Conservation (phyloP, 2,113 vertebrate genomes). For the Gallinago media region DNA sequence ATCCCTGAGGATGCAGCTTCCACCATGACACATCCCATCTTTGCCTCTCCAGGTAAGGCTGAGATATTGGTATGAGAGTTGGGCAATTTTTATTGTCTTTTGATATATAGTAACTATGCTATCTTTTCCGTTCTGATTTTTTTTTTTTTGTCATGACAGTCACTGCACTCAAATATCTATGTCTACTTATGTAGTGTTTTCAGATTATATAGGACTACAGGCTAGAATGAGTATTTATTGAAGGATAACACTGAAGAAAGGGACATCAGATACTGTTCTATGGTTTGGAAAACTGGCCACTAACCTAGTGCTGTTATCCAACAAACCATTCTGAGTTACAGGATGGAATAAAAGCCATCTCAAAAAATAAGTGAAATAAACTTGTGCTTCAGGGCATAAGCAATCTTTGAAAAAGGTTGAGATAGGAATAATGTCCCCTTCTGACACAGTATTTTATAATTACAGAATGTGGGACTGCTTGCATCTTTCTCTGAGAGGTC, state of each 20-base stretch:
- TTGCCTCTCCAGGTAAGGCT: not conserved
- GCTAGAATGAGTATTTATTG: not conserved
- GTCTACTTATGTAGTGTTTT: not conserved
- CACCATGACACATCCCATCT: not conserved
- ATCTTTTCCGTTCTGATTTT: not conserved
- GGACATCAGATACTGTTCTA: not conserved
- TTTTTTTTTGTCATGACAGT: not conserved
- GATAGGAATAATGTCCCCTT: not conserved
- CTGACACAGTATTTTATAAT: not conserved
- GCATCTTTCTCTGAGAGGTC: not conserved
- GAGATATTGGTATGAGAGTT: not conserved
- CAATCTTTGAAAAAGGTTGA: not conserved
- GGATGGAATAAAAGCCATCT: not conserved
- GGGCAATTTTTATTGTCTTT: not conserved
- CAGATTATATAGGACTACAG: not conserved
- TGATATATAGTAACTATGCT: not conserved
- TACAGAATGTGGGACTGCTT: not conserved
- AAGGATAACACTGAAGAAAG: not conserved
- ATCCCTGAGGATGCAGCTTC: not conserved
- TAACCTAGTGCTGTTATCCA: not conserved
- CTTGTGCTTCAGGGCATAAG: not conserved
- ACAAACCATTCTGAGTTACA: not conserved
- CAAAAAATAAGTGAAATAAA: conserved; percentile 5
- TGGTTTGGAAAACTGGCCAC: not conserved
- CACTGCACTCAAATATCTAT: not conserved